These are phyloP conservation scores for Odocoileus hemionus DNA, from an alignment of 2,113 vertebrate genomes.

Conservation along the genomic window DNA sequence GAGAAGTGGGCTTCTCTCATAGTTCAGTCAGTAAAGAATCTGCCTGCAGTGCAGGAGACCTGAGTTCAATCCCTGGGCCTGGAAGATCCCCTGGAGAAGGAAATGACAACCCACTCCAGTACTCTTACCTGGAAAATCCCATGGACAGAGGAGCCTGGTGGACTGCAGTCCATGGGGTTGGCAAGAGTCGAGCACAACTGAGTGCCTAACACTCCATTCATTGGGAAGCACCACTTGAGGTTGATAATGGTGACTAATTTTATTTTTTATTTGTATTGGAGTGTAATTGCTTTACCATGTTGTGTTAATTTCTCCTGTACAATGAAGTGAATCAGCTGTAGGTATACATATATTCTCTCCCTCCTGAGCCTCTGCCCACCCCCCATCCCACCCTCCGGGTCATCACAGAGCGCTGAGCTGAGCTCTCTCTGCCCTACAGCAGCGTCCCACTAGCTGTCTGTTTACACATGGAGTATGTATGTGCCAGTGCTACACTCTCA, in stretches of 20 bases:
- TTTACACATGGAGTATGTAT: not conserved
- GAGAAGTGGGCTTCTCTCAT: accelerated
- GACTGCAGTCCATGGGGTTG: accelerated
- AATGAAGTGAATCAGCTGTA: not conserved
- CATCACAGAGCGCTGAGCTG: not conserved
- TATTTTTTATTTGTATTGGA: not conserved
- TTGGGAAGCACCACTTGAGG: not conserved
- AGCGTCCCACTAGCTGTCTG: not conserved
- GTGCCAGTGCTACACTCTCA: not conserved
- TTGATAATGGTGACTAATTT: not conserved
- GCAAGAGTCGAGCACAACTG: not conserved
- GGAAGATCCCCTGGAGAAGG: not conserved
- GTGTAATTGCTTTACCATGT: not conserved
- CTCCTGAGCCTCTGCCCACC: not conserved
- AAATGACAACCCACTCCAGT: no score
- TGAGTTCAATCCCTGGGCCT: not conserved
- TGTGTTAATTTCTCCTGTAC: not conserved
- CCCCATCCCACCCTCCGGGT: not conserved
- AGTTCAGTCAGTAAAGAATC: not conserved
- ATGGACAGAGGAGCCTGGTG: not conserved
- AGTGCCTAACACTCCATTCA: not conserved
- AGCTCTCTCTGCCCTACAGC: not conserved
- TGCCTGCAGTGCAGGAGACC: not conserved
- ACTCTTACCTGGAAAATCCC: no score
- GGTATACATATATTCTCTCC: not conserved